Evolutionary conservation across 2,113 vertebrate genomes (phyloP), one percentile per base, ranked within the genome.

Genomic region (Chionis minor): DNA sequence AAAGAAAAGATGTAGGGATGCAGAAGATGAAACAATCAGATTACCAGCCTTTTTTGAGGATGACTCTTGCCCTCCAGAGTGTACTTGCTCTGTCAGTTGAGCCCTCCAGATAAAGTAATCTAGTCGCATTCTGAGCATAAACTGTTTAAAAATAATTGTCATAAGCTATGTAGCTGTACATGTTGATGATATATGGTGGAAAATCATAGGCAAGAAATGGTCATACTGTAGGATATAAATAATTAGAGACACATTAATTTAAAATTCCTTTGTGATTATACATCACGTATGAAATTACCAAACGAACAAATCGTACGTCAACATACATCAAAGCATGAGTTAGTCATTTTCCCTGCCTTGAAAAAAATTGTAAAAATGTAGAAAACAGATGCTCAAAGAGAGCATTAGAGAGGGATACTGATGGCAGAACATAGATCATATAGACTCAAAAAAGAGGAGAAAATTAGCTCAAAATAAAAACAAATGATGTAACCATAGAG

Each of bases 1-100:
- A 26, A 94, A 89, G 14, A 84, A 93, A 95, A 65, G 8, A 12
- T 33, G 4, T 70, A 40, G 26, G 28, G 47, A 52, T 28, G 17
- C 38, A 52, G 42, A 97, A 91, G 89, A 86, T 73, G 47, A 82
- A 93, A 75, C 6, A 8, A 47, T 58, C 56, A 35, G n/a, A 80
- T 8, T 51, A 92, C 40, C 97, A 98, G 40, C 87, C 94, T 15
- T 97, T 91, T 98, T 97, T 79, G 73, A 95, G 94, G 96, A 98
- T 66, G 69, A 96, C 78, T 98, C 96, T 96, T 98, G 97, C 79
- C 96, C 96, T 69, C 90, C 91, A 35, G 97, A 97, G n/a, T 97
- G 97, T 93, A 92, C 88, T 86, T 98, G 97, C 90, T 98, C 97
- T 90, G 97, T 95, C 75, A 96, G 93, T 86, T 98, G 93, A 95